Evolutionary conservation across 2,888 invertebrate species (phyloP).

Genomic region (Nymphalis urticae): DNA sequence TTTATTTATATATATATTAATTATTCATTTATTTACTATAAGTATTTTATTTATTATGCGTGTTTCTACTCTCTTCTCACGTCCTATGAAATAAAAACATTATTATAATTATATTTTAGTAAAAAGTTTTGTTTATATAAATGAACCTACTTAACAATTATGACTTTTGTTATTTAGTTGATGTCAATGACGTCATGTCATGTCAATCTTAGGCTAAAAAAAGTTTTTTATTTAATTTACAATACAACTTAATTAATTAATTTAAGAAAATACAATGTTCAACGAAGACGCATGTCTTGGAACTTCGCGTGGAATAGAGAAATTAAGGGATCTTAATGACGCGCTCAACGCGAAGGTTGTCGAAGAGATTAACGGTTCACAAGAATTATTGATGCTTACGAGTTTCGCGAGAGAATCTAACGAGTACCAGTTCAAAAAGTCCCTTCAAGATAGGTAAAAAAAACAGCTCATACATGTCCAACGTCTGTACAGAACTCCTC

Average conservation of each 20-base stretch:
- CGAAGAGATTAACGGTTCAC: constrained; percentile 61
- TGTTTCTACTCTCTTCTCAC: no score
- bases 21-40: no score
- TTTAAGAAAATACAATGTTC: constrained; percentile 46
- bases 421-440: constrained; percentile 61
- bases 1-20: no score
- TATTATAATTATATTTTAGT: neutral
- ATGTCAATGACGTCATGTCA: no score
- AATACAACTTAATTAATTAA: no score
- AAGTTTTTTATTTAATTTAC: no score
- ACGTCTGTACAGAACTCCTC: no score
- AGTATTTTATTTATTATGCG: no score
- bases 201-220: no score
- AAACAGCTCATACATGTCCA: no score
- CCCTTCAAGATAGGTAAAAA: constrained; percentile 59
- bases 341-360: constrained; percentile 59
- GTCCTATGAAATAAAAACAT: no score
- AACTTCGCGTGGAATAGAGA: constrained; percentile 40
- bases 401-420: constrained; percentile 63
- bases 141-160: neutral
- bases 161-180: neutral
- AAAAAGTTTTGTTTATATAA: neutral
- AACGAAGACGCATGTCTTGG: constrained; percentile 54
- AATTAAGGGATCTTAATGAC: constrained; percentile 53
- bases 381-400: constrained; percentile 67